Evolutionary conservation across 2,113 vertebrate genomes (phyloP), one percentile per base, ranked within the genome.

Genomic region (Addax nasomaculatus): DNA sequence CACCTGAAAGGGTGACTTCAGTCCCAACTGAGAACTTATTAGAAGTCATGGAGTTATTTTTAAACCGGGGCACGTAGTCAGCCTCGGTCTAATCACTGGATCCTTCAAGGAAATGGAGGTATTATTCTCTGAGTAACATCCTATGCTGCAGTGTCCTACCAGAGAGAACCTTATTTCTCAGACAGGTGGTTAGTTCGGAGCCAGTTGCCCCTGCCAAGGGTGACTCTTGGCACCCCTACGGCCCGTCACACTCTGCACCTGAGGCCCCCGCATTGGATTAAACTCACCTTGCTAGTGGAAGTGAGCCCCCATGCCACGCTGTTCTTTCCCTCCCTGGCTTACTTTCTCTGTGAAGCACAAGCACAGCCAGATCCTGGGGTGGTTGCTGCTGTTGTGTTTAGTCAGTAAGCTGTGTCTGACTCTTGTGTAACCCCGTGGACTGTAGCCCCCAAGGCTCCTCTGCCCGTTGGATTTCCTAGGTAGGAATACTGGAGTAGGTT

Each of bases 1-100:
- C 95, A 97, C 92, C 96, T 98, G 96, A 95, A 80, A 81, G 58
- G 53, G 95, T 90, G 97, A 95, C 93, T 93, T 96, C 93, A 92
- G 73, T 85, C 23, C 30, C 60, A 76, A 73, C 79, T 0, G 14
- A 73, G 64, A 51, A 88, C 55, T 78, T 67, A 78, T 78, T 58
- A 90, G 95, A 67, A 85, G 43, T 10, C 17, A 45, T 1, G 15
- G 79, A 43, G 81, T 49, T 98, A 93, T 97, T 96, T 93, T 96
- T 93, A 97, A 94, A 80, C 16, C 27, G n/a, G 67, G 39, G 21
- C 84, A 33, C 1, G 14, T 23, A 64, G n/a, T 49, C 57, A 19
- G 27, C 86, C 70, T 84, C 23, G 6, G 80, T 43, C 45, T 73
- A 13, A 89, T 89, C 30, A 9, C 43, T 60, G 49, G 43, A 43